Evolutionary conservation across 1,140 invertebrate genomes (phyloP).

Genomic region (Panagrolaimus sp.): DNA sequence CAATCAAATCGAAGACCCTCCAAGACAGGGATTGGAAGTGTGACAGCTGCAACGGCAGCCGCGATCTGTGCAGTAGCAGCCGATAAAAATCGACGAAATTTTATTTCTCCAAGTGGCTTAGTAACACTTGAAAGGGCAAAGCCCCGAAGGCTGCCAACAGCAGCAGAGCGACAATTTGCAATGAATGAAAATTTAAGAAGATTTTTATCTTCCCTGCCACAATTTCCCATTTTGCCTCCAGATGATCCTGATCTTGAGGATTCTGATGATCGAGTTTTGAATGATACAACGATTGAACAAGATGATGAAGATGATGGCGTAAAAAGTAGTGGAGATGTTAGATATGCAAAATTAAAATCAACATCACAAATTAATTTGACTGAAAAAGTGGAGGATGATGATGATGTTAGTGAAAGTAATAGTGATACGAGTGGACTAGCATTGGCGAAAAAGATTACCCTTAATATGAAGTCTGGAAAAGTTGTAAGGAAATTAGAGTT

Average conservation of each 20-base stretch:
- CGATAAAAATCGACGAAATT: no score
- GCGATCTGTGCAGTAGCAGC: neutral
- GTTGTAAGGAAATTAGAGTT: no score
- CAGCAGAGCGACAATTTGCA: neutral
- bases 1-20: neutral
- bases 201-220: neutral
- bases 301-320: neutral
- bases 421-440: no score
- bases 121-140: neutral
- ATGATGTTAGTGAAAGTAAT: no score
- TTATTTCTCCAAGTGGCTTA: neutral
- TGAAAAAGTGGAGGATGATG: no score
- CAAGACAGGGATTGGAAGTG: neutral
- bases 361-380: no score
- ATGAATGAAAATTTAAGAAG: conserved; percentile 11
- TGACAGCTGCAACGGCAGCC: neutral
- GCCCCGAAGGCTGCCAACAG: conserved; percentile 3
- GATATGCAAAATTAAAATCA: no score
- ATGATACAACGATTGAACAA: neutral
- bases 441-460: no score
- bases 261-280: no score
- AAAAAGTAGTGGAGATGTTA: neutral
- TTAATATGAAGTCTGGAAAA: neutral
- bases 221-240: neutral
- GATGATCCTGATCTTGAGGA: neutral